phyloP scores from a whole-genome alignment of 2,113 vertebrate genomes.

The Neolamprologus toae region DNA sequence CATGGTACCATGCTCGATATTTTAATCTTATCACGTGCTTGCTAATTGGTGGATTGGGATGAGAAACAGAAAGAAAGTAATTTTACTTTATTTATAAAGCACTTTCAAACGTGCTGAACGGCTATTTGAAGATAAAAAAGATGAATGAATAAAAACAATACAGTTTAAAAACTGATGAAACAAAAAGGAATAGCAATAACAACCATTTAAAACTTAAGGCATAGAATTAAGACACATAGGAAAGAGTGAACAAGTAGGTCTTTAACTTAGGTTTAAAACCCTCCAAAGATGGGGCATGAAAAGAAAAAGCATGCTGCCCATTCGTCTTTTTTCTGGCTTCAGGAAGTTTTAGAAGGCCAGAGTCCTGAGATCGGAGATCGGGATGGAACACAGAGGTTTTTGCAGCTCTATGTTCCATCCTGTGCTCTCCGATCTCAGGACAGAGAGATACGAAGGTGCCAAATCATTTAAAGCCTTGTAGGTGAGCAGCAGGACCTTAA shows the following conservation, averaged over 20 bases:
- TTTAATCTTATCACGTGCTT: not conserved
- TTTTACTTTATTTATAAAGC: not conserved
- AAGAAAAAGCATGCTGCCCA: not conserved
- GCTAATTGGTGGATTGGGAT: not conserved
- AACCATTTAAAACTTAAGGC: not conserved
- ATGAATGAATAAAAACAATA: not conserved
- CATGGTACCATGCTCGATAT: rapidly evolving
- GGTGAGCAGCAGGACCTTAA: not conserved
- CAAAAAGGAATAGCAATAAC: not conserved
- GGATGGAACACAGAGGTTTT: not conserved
- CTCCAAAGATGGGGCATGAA: not conserved
- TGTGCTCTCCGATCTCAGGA: not conserved
- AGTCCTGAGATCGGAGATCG: rapidly evolving
- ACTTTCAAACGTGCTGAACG: not conserved
- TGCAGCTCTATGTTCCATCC: not conserved
- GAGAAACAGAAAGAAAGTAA: not conserved
- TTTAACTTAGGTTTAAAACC: not conserved
- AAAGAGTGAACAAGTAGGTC: rapidly evolving
- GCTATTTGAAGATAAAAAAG: not conserved
- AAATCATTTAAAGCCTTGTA: not conserved
- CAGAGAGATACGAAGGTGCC: not conserved
- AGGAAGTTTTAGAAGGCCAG: not conserved
- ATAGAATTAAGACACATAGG: not conserved
- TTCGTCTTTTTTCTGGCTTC: not conserved
- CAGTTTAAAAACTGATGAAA: not conserved